These are phyloP conservation scores for Anhinga anhinga DNA, from an alignment of 2,113 vertebrate species.

Conservation along the genomic window DNA sequence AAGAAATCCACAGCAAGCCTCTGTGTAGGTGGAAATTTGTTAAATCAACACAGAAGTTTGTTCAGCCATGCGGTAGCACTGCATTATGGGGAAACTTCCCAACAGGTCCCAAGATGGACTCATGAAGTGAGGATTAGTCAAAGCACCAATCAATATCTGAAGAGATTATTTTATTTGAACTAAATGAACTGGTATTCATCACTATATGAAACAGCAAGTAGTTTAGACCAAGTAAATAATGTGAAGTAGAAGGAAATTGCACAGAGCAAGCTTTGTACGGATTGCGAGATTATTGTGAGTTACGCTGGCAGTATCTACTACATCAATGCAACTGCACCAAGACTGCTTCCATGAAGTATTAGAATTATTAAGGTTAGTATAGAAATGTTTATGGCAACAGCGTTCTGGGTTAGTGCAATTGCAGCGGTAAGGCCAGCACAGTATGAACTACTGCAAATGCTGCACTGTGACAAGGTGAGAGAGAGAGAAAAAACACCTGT, in stretches of 20 bases:
- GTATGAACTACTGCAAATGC: conserved; percentile 8
- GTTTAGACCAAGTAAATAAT: conserved; percentile 49
- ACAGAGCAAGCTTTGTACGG: conserved; percentile 41
- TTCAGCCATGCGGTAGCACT: neutral
- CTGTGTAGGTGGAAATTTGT: neutral
- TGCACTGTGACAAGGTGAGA: neutral
- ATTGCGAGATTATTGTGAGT: conserved; percentile 54
- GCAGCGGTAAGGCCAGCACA: neutral
- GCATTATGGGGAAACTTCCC: neutral
- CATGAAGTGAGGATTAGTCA: conserved; percentile 2
- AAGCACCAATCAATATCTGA: conserved; percentile 23
- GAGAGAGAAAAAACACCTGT: neutral
- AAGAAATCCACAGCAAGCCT: neutral
- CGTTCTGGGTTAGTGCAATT: conserved; percentile 32
- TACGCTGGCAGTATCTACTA: conserved; percentile 25
- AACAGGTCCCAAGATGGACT: neutral
- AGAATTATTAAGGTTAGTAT: conserved; percentile 37
- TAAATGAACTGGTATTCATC: conserved; percentile 49
- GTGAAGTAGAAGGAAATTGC: conserved; percentile 45
- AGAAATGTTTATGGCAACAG: conserved; percentile 30
- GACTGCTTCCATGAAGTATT: neutral
- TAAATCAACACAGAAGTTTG: neutral
- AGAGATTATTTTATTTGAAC: conserved; percentile 51
- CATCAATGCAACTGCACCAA: conserved; percentile 17
- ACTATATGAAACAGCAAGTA: conserved; percentile 36